These are phyloP conservation scores for Gopherus evgoodei DNA, from an alignment of 2,113 vertebrate species.

Conservation along the genomic window DNA sequence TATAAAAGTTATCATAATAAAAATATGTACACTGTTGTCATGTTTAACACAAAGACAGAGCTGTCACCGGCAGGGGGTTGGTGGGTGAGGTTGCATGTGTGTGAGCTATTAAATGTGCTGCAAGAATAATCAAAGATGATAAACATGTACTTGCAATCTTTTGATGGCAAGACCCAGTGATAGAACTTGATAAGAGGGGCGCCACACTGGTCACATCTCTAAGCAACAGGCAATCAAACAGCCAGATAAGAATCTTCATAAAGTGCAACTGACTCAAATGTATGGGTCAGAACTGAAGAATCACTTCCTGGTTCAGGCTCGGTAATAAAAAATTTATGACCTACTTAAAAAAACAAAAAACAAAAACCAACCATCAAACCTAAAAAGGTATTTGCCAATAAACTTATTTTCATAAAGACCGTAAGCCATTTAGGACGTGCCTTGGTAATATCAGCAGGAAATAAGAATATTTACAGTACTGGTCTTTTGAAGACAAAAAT, in stretches of 20 bases:
- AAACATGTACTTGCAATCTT: slow-evolving; percentile 71
- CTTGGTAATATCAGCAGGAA: slow-evolving; percentile 46
- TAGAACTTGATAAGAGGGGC: slow-evolving; percentile 85
- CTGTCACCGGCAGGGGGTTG: background rate
- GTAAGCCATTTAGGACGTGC: background rate
- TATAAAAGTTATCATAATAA: background rate
- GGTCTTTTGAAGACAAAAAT: background rate
- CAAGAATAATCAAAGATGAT: slow-evolving; percentile 60
- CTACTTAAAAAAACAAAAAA: slow-evolving; percentile 64
- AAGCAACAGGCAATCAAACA: slow-evolving; percentile 82
- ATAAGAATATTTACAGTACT: slow-evolving; percentile 25
- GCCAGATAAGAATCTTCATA: slow-evolving; percentile 86
- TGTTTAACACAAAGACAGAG: background rate
- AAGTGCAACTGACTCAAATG: slow-evolving; percentile 71
- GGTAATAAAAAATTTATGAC: slow-evolving; percentile 77
- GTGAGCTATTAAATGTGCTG: background rate
- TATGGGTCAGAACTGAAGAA: slow-evolving; percentile 67
- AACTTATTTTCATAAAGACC: slow-evolving; percentile 49
- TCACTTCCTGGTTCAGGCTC: slow-evolving; percentile 75
- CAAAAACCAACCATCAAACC: slow-evolving; percentile 31
- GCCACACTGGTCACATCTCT: slow-evolving; percentile 80
- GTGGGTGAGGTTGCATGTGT: background rate
- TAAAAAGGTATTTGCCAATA: slow-evolving; percentile 52
- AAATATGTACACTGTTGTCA: background rate
- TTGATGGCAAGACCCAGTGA: slow-evolving; percentile 84